These are phyloP conservation scores for Bombus waltoni DNA, from an alignment of 1,140 invertebrate genomes.

Conservation along the genomic window DNA sequence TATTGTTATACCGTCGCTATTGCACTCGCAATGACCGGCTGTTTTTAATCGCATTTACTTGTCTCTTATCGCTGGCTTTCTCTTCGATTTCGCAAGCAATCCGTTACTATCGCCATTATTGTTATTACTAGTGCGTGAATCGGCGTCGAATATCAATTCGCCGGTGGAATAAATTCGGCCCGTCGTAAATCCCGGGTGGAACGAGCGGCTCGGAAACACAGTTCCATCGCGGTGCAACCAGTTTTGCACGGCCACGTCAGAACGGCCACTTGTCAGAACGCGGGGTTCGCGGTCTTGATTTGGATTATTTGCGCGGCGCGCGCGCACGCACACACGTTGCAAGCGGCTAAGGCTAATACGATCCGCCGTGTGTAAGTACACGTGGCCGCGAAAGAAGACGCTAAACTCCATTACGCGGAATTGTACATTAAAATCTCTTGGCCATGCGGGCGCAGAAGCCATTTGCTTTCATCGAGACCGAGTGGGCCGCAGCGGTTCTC, in stretches of 20 bases:
- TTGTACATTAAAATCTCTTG: slow-evolving; percentile 57
- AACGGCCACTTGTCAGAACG: slow-evolving; percentile 57
- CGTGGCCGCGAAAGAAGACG: slow-evolving; percentile 9
- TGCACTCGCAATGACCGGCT: neutral
- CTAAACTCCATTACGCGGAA: slow-evolving; percentile 53
- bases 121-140: neutral
- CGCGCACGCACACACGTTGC: neutral
- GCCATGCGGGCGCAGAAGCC: slow-evolving; percentile 40
- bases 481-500: slow-evolving; percentile 54
- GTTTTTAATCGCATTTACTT: neutral
- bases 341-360: neutral
- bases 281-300: slow-evolving; percentile 57
- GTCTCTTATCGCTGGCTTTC: neutral
- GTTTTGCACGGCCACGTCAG: slow-evolving; percentile 58
- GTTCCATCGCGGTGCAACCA: slow-evolving; percentile 55
- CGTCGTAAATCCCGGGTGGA: slow-evolving; percentile 54
- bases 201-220: neutral
- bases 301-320: slow-evolving; percentile 58
- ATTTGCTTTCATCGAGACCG: slow-evolving; percentile 56
- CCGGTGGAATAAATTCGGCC: slow-evolving; percentile 45
- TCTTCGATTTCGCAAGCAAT: neutral
- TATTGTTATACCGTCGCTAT: neutral
- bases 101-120: neutral
- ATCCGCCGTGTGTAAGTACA: neutral
- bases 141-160: slow-evolving; percentile 5